Conservation (phyloP, 2,888 invertebrate genomes). For the Nezara viridula region DNA sequence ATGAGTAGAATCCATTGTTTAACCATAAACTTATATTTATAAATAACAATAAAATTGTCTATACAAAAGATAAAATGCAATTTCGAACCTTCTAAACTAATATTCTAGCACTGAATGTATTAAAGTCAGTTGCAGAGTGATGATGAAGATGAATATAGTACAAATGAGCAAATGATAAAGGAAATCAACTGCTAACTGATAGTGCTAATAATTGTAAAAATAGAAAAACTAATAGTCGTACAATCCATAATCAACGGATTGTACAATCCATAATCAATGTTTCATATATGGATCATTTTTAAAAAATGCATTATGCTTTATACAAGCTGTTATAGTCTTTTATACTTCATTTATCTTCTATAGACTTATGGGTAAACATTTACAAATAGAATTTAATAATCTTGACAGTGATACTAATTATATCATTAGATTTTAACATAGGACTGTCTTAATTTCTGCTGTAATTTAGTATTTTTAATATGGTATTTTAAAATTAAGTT, state of each 20-base stretch:
- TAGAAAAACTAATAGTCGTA: background rate
- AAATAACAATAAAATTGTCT: background rate
- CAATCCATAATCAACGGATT: too few relatives aligned
- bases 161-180: slow-evolving; percentile 20
- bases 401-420: background rate
- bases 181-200: background rate
- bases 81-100: background rate
- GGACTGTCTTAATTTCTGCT: background rate
- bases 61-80: background rate
- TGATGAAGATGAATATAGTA: slow-evolving; percentile 22
- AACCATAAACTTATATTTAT: background rate
- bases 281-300: background rate
- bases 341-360: background rate
- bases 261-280: too few relatives aligned
- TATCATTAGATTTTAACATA: background rate
- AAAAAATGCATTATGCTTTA: background rate
- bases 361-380: background rate
- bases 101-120: slow-evolving; percentile 9
- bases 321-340: background rate
- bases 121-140: background rate
- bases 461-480: background rate
- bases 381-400: too few relatives aligned
- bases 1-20: background rate
- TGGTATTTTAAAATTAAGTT: background rate
- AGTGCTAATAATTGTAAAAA: background rate